Base-by-base conservation (phyloP, 2,888 invertebrate species). In the Parascotia fuliginaria region DNA sequence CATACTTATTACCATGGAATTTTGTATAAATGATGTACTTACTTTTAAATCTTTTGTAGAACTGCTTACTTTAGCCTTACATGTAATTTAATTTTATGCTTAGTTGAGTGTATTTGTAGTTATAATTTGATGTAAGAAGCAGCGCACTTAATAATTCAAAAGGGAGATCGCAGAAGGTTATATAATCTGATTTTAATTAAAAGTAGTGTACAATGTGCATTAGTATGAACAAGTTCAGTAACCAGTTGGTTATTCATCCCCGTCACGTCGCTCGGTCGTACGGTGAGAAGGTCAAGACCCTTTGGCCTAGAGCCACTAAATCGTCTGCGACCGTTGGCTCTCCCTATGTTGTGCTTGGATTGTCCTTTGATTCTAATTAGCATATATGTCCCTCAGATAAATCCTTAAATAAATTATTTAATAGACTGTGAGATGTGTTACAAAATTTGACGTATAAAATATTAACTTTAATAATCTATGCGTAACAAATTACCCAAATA, bases 211-310 rank as follows among this genome's bases (percentile, higher is more conserved):
- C 32, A 45, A 45, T 28, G n/a, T 27, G 39, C 14, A 16, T 34
- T 28, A 29, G 13, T 48, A 57, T 58, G 53, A 52, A 50, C 50
- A 42, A 34, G 14, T 14, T 24, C 29, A 28, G 34, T 51, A 48
- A 48, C 52, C 49, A 54, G 16, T 45, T 56, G 55, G 60, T 76
- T 61, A 32, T 37, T 65, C 53, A 75, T 52, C 59, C 52, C 51
- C 56, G 75, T 81, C 84, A 85, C 83, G 83, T 81, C 53, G 65
- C 61, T 22, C 50, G 65, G 62, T 22, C 50, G 55, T 66, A 52
- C 62, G 70, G 75, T 73, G 67, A 70, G 64, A 67, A 80, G 83
- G 81, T 83, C 78, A 76, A 63, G 74, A 73, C 65, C 72, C 66
- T 73, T 70, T 69, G 62, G 54, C 73, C 61, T 61, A 54, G 42